A percentile compares a stretch with the other conserved stretches of the same genome.
Evolutionary conservation across 2,888 invertebrate genomes (phyloP).

Genomic region (Phanerotoma sp.): DNA sequence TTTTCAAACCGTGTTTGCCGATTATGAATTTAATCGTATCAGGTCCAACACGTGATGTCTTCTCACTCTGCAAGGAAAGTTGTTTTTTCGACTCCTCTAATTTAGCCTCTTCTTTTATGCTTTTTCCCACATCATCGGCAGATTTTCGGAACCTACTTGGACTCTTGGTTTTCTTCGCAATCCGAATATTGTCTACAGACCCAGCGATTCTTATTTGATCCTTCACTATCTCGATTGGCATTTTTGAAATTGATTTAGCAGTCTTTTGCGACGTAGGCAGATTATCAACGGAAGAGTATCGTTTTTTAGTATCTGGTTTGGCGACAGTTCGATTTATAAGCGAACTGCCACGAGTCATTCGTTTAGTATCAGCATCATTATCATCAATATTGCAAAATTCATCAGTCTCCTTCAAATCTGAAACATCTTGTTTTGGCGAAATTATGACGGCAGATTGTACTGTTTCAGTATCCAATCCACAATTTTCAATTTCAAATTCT

Average conservation of each 20-base stretch:
- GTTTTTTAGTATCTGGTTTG: conserved; percentile 42
- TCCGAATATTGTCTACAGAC: conserved; percentile 50
- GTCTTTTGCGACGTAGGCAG: conserved; percentile 41
- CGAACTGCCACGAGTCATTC: conserved; percentile 47
- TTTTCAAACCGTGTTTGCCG: conserved; percentile 76
- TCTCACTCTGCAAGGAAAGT: conserved; percentile 22
- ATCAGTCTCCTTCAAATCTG: conserved; percentile 24
- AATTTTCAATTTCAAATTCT: conserved; percentile 49
- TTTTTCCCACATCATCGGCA: conserved; percentile 45
- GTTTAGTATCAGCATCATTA: conserved; percentile 34
- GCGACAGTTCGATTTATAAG: conserved; percentile 36
- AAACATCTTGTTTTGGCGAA: conserved; percentile 22
- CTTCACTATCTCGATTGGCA: conserved; percentile 30
- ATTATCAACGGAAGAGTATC: conserved; percentile 54
- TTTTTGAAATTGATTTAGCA: conserved; percentile 30
- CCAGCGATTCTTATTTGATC: conserved; percentile 40
- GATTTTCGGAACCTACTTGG: conserved; percentile 47
- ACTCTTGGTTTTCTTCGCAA: conserved; percentile 38
- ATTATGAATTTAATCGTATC: conserved; percentile 73
- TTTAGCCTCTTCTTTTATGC: conserved; percentile 30
- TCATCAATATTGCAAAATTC: conserved; percentile 28
- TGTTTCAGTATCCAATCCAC: conserved; percentile 40
- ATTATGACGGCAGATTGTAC: conserved; percentile 14
- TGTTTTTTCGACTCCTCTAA: conserved; percentile 10
- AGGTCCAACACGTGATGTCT: conserved; percentile 41